phyloP scores from a whole-genome alignment of 1,140 invertebrate genomes.

The Bombus sibiricus region DNA sequence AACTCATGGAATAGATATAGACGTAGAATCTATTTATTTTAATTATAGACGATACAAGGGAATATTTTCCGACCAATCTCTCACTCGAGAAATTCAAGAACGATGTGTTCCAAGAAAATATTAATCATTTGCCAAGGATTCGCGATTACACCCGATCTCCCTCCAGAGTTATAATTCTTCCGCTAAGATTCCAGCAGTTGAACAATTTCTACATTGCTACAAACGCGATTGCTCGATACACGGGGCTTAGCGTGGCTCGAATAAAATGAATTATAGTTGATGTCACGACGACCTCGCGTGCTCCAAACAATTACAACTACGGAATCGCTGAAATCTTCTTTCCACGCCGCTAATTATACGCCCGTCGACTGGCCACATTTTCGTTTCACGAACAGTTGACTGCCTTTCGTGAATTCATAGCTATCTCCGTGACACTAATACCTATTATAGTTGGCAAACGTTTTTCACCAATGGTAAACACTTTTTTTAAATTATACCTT shows the following conservation, averaged over 20 bases:
- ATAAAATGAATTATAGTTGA: slow-evolving; percentile 29
- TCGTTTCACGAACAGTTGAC: neutral
- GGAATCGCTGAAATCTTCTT: slow-evolving; percentile 32
- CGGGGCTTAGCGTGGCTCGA: slow-evolving; percentile 11
- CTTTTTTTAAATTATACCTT: neutral
- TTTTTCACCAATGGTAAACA: neutral
- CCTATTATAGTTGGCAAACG: neutral
- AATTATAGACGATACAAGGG: neutral
- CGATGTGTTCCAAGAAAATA: neutral
- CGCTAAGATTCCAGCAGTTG: neutral
- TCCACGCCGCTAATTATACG: slow-evolving; percentile 28
- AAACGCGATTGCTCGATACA: neutral
- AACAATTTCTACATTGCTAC: neutral
- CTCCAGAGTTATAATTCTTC: neutral
- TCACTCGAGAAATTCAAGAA: neutral
- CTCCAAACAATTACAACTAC: neutral
- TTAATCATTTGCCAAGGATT: slow-evolving; percentile 17
- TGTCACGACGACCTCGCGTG: neutral
- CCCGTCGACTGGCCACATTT: neutral
- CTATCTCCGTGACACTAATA: neutral
- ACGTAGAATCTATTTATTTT: neutral
- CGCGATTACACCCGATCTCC: neutral
- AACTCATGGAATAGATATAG: neutral
- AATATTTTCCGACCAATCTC: neutral
- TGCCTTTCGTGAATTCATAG: neutral